Conservation (phyloP, 2,797 vertebrate species). For the Sebastes glaucus region DNA sequence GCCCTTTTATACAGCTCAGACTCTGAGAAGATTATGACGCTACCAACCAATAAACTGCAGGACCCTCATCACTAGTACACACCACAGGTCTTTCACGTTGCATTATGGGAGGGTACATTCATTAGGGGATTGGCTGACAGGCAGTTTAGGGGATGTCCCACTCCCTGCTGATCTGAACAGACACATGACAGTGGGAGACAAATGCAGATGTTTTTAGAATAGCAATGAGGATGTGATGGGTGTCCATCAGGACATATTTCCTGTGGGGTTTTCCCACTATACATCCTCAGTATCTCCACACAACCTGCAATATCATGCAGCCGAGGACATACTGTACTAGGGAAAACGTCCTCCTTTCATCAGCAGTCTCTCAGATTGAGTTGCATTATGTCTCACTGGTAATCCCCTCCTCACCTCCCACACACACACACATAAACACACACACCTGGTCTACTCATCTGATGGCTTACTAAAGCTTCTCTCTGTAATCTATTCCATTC, state of each 20-base stretch:
- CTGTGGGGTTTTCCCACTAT: not conserved
- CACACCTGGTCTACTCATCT: constrained; percentile 30
- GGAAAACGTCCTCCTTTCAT: constrained; percentile 40
- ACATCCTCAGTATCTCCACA: not conserved
- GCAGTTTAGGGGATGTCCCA: not conserved
- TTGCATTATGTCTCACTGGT: constrained; percentile 33
- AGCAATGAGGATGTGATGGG: not conserved
- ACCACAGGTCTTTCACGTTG: not conserved
- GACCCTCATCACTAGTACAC: not conserved
- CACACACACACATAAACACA: not conserved
- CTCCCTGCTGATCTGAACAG: not conserved
- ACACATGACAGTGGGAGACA: not conserved
- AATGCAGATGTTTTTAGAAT: not conserved
- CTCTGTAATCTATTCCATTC: constrained; percentile 16
- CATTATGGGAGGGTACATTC: not conserved
- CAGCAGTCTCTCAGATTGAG: constrained; percentile 59
- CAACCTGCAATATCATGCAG: not conserved
- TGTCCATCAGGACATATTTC: not conserved
- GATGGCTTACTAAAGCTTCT: not conserved
- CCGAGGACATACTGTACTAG: not conserved
- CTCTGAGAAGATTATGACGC: constrained; percentile 50
- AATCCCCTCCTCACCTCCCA: constrained; percentile 35
- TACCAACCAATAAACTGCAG: constrained; percentile 10
- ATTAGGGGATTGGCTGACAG: constrained; percentile 5
- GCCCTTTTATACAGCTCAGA: constrained; percentile 36